Base-by-base conservation (phyloP, 2,113 vertebrate genomes). In the Merops nubicus region DNA sequence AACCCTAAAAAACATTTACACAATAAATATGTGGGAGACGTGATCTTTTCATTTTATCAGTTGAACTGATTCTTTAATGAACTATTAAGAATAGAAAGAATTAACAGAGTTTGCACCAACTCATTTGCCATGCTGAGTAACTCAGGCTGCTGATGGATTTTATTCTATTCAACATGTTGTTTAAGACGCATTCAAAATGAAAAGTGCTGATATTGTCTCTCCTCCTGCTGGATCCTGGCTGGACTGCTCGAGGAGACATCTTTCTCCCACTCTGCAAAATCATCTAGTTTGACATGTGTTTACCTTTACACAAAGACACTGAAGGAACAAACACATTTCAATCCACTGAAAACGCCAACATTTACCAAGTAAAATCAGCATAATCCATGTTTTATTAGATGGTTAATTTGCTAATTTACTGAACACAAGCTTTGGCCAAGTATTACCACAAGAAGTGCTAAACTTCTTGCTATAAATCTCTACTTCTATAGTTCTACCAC, bases 1-100 rank as follows among this genome's bases (percentile, higher is more conserved):
- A 33, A 48, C 86, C 96, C 96, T 65, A 47, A 96, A 98, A 98
- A 99, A 98, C 98, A 98, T 98, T 97, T 98, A 97, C 92, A 98
- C 97, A 98, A 98, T 97, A 98, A 98, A 95, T 98, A 98, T 56
- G 43, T 93, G 94, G 95, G 97, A 97, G 95, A 95, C 97, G 92
- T 94, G 82, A 97, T 70, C 96, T 96, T 94, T 97, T 96, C 86
- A 85, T 69, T 88, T 64, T 42, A 89, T 96, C 60, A 89, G 77
- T 96, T 96, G 92, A 98, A 98, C 81, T 91, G 95, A 97, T 96
- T 97, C 90, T 91, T 97, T 97, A 97, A 96, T 95, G 89, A 97
- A 90, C 84, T 93, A 76, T 68, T 47, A 89, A 79, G 85, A 97
- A 87, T 6, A 89, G 69, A 97, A 92, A 76, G 42, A 93, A 87